These are phyloP conservation scores for Aphelenchoides fujianensis DNA, from an alignment of 1,140 invertebrate species.

Conservation along the genomic window DNA sequence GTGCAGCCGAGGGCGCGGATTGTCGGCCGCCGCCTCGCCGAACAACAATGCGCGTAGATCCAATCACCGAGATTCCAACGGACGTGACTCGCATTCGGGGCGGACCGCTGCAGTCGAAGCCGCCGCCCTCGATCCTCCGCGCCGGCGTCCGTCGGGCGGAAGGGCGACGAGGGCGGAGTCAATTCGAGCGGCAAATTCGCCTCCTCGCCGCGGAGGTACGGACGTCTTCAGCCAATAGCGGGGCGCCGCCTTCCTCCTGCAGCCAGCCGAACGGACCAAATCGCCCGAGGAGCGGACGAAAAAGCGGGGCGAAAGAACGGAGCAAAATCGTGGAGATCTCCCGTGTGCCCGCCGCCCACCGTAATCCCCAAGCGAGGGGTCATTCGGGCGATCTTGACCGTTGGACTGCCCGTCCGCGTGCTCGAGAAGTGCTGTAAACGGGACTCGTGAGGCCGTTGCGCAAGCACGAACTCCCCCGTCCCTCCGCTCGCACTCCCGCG, in stretches of 20 bases:
- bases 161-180: neutral
- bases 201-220: neutral
- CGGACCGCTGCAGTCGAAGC: neutral
- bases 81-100: neutral
- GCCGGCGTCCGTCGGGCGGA: neutral
- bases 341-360: neutral
- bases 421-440: neutral
- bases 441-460: neutral
- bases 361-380: neutral
- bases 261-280: no score
- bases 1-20: neutral
- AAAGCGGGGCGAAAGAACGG: no score
- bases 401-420: no score
- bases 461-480: neutral
- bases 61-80: neutral
- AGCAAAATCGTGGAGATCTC: no score
- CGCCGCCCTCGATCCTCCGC: neutral
- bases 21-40: neutral
- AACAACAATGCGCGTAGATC: neutral
- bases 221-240: neutral
- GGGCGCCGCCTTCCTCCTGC: neutral
- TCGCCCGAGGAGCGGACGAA: no score
- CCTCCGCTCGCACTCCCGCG: neutral
- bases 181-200: neutral
- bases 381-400: no score